These are phyloP conservation scores for Xylocampa areola DNA, from an alignment of 2,888 invertebrate genomes.

Conservation along the genomic window DNA sequence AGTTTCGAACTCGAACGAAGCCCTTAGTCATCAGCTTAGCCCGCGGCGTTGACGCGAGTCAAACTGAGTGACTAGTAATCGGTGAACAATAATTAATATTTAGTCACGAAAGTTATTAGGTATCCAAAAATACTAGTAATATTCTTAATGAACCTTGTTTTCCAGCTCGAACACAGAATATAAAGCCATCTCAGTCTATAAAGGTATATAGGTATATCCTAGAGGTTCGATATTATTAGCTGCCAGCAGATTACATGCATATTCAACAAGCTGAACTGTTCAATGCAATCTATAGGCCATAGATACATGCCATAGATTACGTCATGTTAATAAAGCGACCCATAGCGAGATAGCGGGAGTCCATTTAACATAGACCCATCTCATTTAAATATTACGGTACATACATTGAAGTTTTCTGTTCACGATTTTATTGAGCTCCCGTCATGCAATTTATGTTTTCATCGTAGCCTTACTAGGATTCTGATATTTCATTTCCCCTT, in stretches of 20 bases:
- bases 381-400: conserved; percentile 7
- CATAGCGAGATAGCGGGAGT: conserved; percentile 13
- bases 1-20: too few relatives aligned
- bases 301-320: conserved; percentile 24
- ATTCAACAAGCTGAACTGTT: conserved; percentile 3
- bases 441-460: background rate
- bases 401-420: background rate
- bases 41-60: too few relatives aligned
- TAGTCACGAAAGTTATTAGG: too few relatives aligned
- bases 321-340: conserved; percentile 17
- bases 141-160: too few relatives aligned
- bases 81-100: too few relatives aligned
- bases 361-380: conserved; percentile 21
- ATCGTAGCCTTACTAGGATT: background rate
- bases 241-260: conserved; percentile 12
- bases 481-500: too few relatives aligned
- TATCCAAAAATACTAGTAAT: too few relatives aligned
- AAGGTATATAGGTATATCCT: too few relatives aligned
- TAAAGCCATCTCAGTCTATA: background rate
- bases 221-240: too few relatives aligned
- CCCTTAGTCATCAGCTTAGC: too few relatives aligned
- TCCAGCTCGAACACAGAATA: background rate
- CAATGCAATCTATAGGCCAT: background rate
- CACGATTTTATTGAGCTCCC: conserved; percentile 2
- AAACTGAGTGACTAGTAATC: too few relatives aligned